Evolutionary conservation across 2,888 invertebrate genomes (phyloP), one percentile per base, ranked within the genome.

Genomic region (Xanthia togata): DNA sequence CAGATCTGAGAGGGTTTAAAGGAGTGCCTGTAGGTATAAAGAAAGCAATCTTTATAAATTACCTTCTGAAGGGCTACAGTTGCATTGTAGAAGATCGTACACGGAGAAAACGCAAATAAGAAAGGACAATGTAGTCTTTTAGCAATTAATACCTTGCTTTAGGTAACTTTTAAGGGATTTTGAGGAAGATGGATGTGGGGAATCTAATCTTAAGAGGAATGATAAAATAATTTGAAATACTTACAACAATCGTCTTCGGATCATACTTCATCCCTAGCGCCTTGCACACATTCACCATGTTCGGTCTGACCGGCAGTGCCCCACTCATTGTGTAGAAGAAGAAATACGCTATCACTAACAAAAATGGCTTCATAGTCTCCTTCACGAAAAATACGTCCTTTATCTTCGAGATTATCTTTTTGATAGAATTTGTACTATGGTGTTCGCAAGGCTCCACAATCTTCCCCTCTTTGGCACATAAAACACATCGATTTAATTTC

Each of bases 221-320:
- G 12, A 23, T 3, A 67, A 65, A 9, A 26, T 6, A 23, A 11
- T 55, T 0, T 38, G 9, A n/a, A 62, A 50, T 69, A 93, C 97
- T 96, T 90, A 97, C 97, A 88, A 97, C 97, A 79, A 95, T 91
- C 0, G 89, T 90, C 83, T 96, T 96, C 0, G 96, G 86, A 78
- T 96, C 94, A 78, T 95, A 95, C 78, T 94, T 95, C 96, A 96
- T 93, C 84, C 97, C 96, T 81, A 96, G 85, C 81, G 97, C 92
- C 79, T 94, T 95, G 85, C 97, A 97, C 23, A 97, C 90, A 73
- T 97, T 97, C 14, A 97, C 96, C 95, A 97, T 96, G 86, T 97
- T 97, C 0, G 97, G 97, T 73, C 96, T 93, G n/a, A 97, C 93
- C 0, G 97, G 94, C 17, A 93, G 82, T 6, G 97, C 84, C 0